Evolutionary conservation across 2,888 invertebrate genomes (phyloP).

Genomic region (Xylocampa areola): DNA sequence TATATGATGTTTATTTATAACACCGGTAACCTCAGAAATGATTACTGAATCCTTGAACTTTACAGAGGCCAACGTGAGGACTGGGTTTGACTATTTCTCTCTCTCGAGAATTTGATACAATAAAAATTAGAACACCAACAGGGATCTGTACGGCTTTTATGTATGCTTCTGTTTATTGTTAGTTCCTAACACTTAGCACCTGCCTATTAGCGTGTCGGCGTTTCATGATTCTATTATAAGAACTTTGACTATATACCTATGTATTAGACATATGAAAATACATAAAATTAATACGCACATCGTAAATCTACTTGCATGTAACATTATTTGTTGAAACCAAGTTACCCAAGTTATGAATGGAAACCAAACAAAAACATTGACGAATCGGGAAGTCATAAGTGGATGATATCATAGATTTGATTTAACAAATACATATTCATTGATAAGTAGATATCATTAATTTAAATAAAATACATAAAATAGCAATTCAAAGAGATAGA

Average conservation of each 20-base stretch:
- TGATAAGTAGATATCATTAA: neutral
- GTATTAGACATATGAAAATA: constrained; percentile 40
- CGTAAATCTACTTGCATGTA: constrained; percentile 20
- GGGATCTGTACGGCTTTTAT: neutral
- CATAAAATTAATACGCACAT: constrained; percentile 30
- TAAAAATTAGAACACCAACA: too few relatives aligned
- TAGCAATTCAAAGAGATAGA: constrained; percentile 4
- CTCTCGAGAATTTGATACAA: too few relatives aligned
- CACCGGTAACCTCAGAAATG: too few relatives aligned
- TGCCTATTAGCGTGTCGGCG: constrained; percentile 58
- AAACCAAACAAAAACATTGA: constrained; percentile 9
- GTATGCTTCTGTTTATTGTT: constrained; percentile 29
- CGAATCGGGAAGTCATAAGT: constrained; percentile 17
- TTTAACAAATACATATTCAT: constrained; percentile 24
- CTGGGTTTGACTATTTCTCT: too few relatives aligned
- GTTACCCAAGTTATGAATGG: constrained; percentile 13
- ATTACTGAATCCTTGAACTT: too few relatives aligned
- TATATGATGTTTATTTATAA: too few relatives aligned
- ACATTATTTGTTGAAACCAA: constrained; percentile 15
- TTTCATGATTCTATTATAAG: constrained; percentile 44
- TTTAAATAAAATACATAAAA: constrained; percentile 13
- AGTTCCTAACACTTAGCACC: constrained; percentile 60
- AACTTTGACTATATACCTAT: constrained; percentile 40
- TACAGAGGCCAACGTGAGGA: too few relatives aligned
- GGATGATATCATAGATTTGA: constrained; percentile 38